Conservation (phyloP, 2,888 invertebrate genomes). For the Eristalis tenax region DNA sequence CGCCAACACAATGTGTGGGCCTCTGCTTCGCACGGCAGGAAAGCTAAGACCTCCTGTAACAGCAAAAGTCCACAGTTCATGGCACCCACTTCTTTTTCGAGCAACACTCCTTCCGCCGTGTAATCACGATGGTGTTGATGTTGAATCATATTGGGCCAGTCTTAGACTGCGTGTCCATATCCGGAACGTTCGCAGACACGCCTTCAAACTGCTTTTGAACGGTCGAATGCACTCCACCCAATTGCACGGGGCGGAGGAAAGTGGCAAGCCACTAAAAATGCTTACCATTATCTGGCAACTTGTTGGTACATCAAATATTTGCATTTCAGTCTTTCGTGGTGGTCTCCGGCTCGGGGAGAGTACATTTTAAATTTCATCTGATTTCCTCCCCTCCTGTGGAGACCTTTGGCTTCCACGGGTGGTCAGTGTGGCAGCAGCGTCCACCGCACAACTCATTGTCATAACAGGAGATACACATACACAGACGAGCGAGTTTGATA, state of each 20-base stretch:
- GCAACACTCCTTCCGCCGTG: not conserved
- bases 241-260: not conserved
- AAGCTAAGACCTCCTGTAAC: too few species aligned
- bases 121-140: constrained; percentile 9
- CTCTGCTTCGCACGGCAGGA: too few species aligned
- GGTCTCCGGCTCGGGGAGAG: not conserved
- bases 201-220: not conserved
- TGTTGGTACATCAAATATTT: not conserved
- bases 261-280: constrained; percentile 4
- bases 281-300: not conserved
- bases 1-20: not conserved
- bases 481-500: not conserved
- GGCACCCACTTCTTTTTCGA: not conserved
- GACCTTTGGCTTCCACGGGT: not conserved
- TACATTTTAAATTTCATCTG: not conserved
- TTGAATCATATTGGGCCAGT: not conserved
- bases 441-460: not conserved
- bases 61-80: not conserved
- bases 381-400: not conserved
- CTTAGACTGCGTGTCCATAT: not conserved
- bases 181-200: not conserved
- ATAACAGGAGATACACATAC: not conserved
- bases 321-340: not conserved
- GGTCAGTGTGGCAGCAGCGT: not conserved
- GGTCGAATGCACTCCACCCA: not conserved